A percentile compares a stretch with the other conserved stretches of the same genome.
Conservation (phyloP, 2,113 vertebrate species). For the Echinops telfairi region DNA sequence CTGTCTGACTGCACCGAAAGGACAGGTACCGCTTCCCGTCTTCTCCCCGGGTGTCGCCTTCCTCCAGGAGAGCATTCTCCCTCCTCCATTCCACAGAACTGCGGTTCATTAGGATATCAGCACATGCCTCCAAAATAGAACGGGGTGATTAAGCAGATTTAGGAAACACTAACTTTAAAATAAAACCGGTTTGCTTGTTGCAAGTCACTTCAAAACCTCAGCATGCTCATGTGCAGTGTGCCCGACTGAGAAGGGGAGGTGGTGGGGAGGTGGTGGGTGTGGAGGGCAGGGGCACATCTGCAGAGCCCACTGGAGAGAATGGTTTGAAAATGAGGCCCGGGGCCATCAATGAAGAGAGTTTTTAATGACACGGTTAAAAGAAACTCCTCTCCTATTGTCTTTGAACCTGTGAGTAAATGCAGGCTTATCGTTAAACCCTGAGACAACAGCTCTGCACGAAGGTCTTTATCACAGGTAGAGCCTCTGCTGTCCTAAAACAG, state of each 20-base stretch:
- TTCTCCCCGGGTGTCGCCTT: background rate
- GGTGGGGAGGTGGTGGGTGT: background rate
- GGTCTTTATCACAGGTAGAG: background rate
- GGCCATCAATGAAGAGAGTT: background rate
- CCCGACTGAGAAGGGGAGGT: background rate
- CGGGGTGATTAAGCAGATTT: background rate
- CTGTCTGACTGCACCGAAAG: background rate
- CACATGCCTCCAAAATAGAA: background rate
- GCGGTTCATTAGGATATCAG: background rate
- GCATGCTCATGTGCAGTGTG: fast-evolving
- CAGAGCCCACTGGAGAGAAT: background rate
- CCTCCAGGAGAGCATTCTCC: background rate
- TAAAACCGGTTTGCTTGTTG: background rate
- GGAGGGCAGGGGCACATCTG: background rate
- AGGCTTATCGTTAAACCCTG: background rate
- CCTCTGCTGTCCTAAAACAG: background rate
- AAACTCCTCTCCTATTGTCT: background rate
- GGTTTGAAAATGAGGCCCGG: background rate
- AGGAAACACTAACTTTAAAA: slow-evolving; percentile 17
- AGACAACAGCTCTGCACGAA: background rate
- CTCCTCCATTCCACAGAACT: background rate
- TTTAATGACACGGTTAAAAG: background rate
- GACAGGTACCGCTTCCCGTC: background rate
- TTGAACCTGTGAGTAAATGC: background rate
- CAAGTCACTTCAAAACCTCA: background rate